Evolutionary conservation across 2,797 vertebrate genomes (phyloP).

Genomic region (Lacerta viridis): DNA sequence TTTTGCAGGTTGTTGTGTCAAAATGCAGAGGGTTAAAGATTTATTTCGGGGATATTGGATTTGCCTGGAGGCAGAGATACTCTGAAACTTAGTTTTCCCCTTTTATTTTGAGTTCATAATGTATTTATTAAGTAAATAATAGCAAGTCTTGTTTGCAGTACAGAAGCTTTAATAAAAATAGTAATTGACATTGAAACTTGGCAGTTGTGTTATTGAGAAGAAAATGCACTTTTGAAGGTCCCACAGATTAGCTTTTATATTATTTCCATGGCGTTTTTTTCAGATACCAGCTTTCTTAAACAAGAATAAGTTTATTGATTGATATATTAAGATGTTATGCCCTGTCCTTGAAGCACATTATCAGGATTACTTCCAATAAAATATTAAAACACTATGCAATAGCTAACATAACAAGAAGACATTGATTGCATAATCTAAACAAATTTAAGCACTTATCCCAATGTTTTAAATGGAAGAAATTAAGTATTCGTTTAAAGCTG

Average conservation of each 20-base stretch:
- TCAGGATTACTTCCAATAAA: neutral
- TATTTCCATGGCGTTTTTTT: slow-evolving; percentile 2
- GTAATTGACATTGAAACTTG: slow-evolving; percentile 65
- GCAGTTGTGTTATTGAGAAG: slow-evolving; percentile 56
- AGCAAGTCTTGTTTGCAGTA: slow-evolving; percentile 59
- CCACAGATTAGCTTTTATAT: neutral
- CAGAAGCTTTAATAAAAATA: slow-evolving; percentile 63
- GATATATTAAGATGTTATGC: neutral
- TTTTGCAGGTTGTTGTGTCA: slow-evolving; percentile 50
- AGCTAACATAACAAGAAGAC: neutral
- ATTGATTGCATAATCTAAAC: neutral
- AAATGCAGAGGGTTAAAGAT: slow-evolving; percentile 64
- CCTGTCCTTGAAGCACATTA: neutral
- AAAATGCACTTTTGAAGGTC: slow-evolving; percentile 27
- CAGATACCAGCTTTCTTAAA: neutral
- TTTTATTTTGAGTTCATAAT: slow-evolving; percentile 66
- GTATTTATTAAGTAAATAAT: slow-evolving; percentile 75
- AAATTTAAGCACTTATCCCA: neutral
- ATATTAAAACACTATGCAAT: neutral
- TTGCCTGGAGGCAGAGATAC: slow-evolving; percentile 71
- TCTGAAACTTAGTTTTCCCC: slow-evolving; percentile 64
- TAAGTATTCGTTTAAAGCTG: neutral
- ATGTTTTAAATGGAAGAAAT: neutral
- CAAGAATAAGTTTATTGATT: neutral
- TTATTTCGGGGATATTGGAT: slow-evolving; percentile 68